Evolutionary conservation across 1,140 invertebrate genomes (phyloP), one percentile per base, ranked within the genome.

Genomic region (Calliphora vicina): DNA sequence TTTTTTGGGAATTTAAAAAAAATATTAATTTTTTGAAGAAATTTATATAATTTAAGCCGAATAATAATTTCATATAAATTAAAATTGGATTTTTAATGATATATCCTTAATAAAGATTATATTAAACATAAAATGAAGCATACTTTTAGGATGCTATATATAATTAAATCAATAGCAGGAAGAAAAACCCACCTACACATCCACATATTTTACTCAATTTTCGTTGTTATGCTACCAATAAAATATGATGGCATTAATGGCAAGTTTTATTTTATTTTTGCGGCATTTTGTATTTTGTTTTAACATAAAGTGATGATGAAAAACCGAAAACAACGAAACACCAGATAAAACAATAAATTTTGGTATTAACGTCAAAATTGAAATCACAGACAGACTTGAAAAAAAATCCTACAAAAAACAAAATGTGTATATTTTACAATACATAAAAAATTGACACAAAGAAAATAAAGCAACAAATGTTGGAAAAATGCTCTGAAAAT

Each of bases 271-370:
- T 8, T 35, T 35, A 35, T 35, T 35, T 35, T 35, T 35, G 35
- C 5, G 35, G 35, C 35, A 0, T 0, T 35, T 35, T 35, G n/a
- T 35, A 35, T 35, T 35, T 8, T 35, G 10, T 35, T 50, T 17
- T 50, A 35, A n/a, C 45, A 50, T 50, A 50, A 50, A 50, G 12
- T 67, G 61, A 67, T 67, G 61, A 67, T 57, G 50, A 23, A 67
- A 67, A 67, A 23, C 20, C n/a, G 20, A 23, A 23, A 67, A 23
- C n/a, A 76, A 76, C 73, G 42, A 13, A 78, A 78, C 20, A 43
- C 35, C 74, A 42, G 74, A 78, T 78, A 78, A 78, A 78, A 78
- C 74, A 78, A 78, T 78, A 78, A 78, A 78, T 78, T 78, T 78
- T 23, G 20, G 74, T 25, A 78, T 78, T 78, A 78, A 78, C 74